phyloP scores from a whole-genome alignment of 2,888 invertebrate species.

The Eristalis pertinax region DNA sequence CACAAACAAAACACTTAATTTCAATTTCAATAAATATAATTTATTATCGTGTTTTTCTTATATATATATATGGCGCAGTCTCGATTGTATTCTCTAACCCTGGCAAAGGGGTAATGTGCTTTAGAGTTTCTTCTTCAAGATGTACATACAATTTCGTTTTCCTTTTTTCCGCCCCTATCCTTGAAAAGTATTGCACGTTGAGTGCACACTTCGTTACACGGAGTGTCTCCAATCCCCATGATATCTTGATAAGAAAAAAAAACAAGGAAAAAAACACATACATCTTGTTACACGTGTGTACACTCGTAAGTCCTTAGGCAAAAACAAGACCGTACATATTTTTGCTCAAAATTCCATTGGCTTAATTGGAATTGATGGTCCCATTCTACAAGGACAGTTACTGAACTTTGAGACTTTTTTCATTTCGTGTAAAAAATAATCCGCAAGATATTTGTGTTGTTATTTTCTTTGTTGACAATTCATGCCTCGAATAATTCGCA shows the following conservation, averaged over 20 bases:
- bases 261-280: not conserved
- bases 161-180: not conserved
- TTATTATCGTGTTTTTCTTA: too few relatives aligned
- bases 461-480: slow-evolving; percentile 4
- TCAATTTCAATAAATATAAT: too few relatives aligned
- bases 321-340: not conserved
- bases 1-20: too few relatives aligned
- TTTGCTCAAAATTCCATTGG: not conserved
- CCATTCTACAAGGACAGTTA: not conserved
- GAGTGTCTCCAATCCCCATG: not conserved
- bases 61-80: too few relatives aligned
- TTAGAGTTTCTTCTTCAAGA: not conserved
- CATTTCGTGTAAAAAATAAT: not conserved
- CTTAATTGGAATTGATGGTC: not conserved
- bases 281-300: not conserved
- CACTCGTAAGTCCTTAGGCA: not conserved
- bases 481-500: not conserved
- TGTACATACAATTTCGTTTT: not conserved
- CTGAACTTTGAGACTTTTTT: not conserved
- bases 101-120: not conserved
- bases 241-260: not conserved
- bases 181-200: not conserved
- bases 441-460: not conserved
- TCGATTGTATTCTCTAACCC: too few relatives aligned
- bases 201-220: not conserved